Evolutionary conservation across 2,888 invertebrate genomes (phyloP).

Genomic region (Pandemis corylana): DNA sequence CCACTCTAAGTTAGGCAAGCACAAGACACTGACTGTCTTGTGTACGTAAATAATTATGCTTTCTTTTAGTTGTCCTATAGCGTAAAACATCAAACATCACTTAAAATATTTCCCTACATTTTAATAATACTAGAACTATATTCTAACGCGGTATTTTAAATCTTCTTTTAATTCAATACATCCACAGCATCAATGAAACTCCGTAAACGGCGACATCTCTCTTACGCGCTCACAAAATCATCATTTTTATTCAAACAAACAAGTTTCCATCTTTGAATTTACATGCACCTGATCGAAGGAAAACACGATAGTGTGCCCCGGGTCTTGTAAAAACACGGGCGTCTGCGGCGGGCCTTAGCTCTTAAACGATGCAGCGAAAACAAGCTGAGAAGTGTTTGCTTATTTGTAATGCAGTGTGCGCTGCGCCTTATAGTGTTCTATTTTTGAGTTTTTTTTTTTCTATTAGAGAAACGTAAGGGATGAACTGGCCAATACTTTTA

Average conservation of each 20-base stretch:
- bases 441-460: conserved; percentile 25
- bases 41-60: conserved; percentile 1
- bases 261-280: conserved; percentile 42
- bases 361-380: conserved; percentile 64
- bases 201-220: background rate
- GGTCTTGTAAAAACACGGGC: conserved; percentile 63
- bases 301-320: conserved; percentile 64
- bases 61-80: background rate
- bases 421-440: conserved; percentile 5
- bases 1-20: background rate
- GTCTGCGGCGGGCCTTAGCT: conserved; percentile 51
- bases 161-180: background rate
- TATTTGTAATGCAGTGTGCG: conserved; percentile 33
- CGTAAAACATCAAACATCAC: background rate
- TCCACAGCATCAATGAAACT: background rate
- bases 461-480: background rate
- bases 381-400: conserved; percentile 50
- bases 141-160: background rate
- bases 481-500: background rate
- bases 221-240: background rate
- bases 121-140: background rate
- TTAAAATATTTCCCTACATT: background rate
- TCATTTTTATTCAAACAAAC: conserved; percentile 33
- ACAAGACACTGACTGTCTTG: background rate
- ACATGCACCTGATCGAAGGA: conserved; percentile 62